Evolutionary conservation across 2,797 vertebrate species (phyloP), one percentile per base, ranked within the genome.

Genomic region (Thamnophis elegans): DNA sequence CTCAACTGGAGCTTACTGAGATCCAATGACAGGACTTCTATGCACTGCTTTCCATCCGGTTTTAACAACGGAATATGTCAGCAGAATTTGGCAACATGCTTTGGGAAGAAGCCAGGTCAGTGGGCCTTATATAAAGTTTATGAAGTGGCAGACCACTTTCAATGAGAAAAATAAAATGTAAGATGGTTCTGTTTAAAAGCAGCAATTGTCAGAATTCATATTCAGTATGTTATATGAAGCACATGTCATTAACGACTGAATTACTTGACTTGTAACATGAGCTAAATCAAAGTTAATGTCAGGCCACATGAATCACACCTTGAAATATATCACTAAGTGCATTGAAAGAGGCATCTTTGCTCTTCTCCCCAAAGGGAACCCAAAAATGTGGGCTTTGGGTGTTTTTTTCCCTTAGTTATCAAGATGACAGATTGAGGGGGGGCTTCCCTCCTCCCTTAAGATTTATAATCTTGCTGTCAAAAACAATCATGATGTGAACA

Each of bases 211-310:
- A 96, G 95, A 94, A 96, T 93, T 55, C 93, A 91, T 97, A 96
- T 97, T 96, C 94, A 96, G 68, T 96, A 94, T 95, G 96, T 97
- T 96, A 96, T 92, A 90, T 22, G 92, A 95, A 95, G 89, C 95
- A 93, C 95, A 97, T 95, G 96, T 97, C 97, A 97, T 97, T 96
- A 97, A 95, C 95, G 94, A 94, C 93, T 93, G 95, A 97, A 96
- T 96, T 97, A 96, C 96, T 96, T 95, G 42, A 85, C 95, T 96
- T 78, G 95, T 97, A 97, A 97, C 96, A 93, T 92, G 94, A 97
- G 92, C 95, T 97, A 96, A 97, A 97, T 96, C 96, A 97, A 97
- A 94, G 88, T 93, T 96, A 95, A 85, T 18, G 59, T 96, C 94
- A 93, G 91, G 91, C 93, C 95, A 90, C 93, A 96, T 97, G 97